Evolutionary conservation across 2,113 vertebrate species (phyloP).

Genomic region (Syngnathus floridae): DNA sequence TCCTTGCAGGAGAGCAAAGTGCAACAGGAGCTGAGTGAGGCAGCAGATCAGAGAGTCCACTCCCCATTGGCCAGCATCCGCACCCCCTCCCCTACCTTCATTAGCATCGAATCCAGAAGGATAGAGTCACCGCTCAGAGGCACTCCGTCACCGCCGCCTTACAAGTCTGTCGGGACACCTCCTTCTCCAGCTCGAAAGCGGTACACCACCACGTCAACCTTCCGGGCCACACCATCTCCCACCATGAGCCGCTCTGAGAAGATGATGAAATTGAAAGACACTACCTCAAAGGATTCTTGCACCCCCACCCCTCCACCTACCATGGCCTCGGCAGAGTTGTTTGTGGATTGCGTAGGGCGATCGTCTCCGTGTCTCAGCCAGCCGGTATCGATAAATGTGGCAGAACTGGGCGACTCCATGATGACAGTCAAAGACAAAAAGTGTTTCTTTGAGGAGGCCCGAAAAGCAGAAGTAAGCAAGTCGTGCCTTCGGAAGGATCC

Average conservation of each 20-base stretch:
- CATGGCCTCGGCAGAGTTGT: conserved; percentile 40
- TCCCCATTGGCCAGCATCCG: conserved; percentile 73
- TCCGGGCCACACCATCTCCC: conserved; percentile 70
- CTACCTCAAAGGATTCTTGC: conserved; percentile 74
- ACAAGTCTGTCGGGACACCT: conserved; percentile 60
- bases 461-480: conserved; percentile 67
- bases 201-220: conserved; percentile 53
- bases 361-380: conserved; percentile 69
- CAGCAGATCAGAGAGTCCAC: conserved; percentile 52
- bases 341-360: conserved; percentile 62
- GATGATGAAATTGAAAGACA: conserved; percentile 76
- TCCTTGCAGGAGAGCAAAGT: too few species aligned
- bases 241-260: conserved; percentile 77
- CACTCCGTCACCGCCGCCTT: conserved; percentile 66
- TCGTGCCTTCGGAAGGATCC: conserved; percentile 67
- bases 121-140: conserved; percentile 70
- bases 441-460: conserved; percentile 74
- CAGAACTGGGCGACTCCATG: conserved; percentile 66
- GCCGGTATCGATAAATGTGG: conserved; percentile 45
- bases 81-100: conserved; percentile 82
- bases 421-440: conserved; percentile 72
- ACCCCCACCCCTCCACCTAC: conserved; percentile 53
- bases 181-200: conserved; percentile 64
- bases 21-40: conserved; percentile 45
- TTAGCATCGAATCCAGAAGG: conserved; percentile 81